Conservation (phyloP, 2,888 invertebrate species). For the Pseudococcus viburni region DNA sequence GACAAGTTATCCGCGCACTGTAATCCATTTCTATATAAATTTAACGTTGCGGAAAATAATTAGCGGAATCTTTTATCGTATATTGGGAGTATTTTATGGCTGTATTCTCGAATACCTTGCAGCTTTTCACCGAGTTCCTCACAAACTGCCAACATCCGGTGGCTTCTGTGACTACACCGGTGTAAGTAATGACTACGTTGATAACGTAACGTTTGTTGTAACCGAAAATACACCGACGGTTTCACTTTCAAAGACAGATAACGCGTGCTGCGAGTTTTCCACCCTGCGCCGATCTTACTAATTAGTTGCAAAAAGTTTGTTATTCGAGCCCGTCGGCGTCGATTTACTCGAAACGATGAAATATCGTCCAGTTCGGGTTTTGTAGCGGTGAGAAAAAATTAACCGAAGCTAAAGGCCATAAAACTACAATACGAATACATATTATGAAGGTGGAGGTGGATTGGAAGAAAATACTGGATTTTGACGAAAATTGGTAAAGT, state of each 20-base stretch:
- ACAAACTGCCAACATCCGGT: slow-evolving; percentile 56
- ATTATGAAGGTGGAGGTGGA: too few relatives aligned
- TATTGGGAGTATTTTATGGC: slow-evolving; percentile 19
- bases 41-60: slow-evolving; percentile 57
- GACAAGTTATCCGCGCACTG: slow-evolving; percentile 12
- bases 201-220: slow-evolving; percentile 22
- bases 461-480: too few relatives aligned
- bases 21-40: slow-evolving; percentile 13
- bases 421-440: too few relatives aligned
- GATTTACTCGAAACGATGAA: neutral
- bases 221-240: neutral
- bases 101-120: slow-evolving; percentile 23
- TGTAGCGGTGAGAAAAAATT: neutral
- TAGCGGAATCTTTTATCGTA: slow-evolving; percentile 45
- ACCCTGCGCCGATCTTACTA: neutral
- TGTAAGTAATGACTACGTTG: slow-evolving; percentile 56
- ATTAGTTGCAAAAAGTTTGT: slow-evolving; percentile 27
- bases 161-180: slow-evolving; percentile 53
- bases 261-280: neutral
- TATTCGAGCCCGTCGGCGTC: neutral
- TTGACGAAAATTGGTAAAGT: too few relatives aligned
- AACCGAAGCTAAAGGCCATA: too few relatives aligned
- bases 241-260: slow-evolving; percentile 56
- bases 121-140: slow-evolving; percentile 21
- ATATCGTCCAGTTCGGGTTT: neutral